A percentile compares a stretch with the other conserved stretches of the same genome.
phyloP scores from a whole-genome alignment of 2,797 vertebrate species.

The Cynodonichthys magdalenae region DNA sequence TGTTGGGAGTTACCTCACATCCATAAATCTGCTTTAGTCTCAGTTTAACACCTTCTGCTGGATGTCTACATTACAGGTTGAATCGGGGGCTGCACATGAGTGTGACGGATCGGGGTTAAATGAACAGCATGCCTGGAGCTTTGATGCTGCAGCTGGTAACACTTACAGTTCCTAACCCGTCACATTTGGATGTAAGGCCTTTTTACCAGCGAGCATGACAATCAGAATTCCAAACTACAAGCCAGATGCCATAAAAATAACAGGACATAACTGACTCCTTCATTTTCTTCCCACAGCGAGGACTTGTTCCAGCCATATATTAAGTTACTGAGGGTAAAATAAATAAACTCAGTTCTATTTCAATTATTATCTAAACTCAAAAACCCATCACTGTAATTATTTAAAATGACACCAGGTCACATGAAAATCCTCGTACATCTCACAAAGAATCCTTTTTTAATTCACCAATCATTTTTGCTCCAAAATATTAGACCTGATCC shows the following conservation, averaged over 20 bases:
- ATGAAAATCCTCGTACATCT: slow-evolving; percentile 21
- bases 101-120: slow-evolving; percentile 74
- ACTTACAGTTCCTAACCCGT: slow-evolving; percentile 73
- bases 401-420: slow-evolving; percentile 42
- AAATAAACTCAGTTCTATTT: slow-evolving; percentile 6
- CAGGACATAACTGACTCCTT: slow-evolving; percentile 60
- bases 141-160: slow-evolving; percentile 81
- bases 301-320: slow-evolving; percentile 40
- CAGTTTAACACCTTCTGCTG: slow-evolving; percentile 60
- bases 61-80: slow-evolving; percentile 74
- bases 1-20: slow-evolving; percentile 54
- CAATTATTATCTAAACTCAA: slow-evolving; percentile 26
- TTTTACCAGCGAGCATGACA: slow-evolving; percentile 74
- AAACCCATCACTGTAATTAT: slow-evolving; percentile 47
- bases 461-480: background rate
- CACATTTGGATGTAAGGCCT: slow-evolving; percentile 60
- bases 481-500: slow-evolving; percentile 13
- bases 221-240: slow-evolving; percentile 77
- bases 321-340: slow-evolving; percentile 34
- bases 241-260: slow-evolving; percentile 78
- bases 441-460: slow-evolving; percentile 41
- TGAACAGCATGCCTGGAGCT: slow-evolving; percentile 64
- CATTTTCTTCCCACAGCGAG: slow-evolving; percentile 46
- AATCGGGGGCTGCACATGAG: slow-evolving; percentile 59
- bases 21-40: slow-evolving; percentile 60